phyloP scores from a whole-genome alignment of 2,888 invertebrate species.

The Mystacides longicornis region DNA sequence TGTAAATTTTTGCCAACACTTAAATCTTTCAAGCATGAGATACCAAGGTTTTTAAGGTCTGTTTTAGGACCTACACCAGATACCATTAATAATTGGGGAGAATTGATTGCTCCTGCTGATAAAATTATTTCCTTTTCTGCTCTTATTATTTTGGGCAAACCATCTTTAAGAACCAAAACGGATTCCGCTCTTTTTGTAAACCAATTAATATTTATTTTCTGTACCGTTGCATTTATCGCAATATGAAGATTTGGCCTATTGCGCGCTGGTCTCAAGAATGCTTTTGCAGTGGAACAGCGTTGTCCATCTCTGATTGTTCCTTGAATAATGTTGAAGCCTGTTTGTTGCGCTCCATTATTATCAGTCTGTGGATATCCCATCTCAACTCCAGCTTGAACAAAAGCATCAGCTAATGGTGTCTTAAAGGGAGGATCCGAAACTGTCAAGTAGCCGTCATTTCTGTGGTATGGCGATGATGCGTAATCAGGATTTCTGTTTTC shows the following conservation, averaged over 20 bases:
- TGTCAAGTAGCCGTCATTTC: slow-evolving; percentile 38
- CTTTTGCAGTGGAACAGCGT: slow-evolving; percentile 46
- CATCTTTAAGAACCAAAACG: slow-evolving; percentile 32
- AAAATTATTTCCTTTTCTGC: slow-evolving; percentile 43
- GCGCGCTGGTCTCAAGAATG: slow-evolving; percentile 40
- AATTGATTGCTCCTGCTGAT: slow-evolving; percentile 40
- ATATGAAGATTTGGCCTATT: slow-evolving; percentile 29
- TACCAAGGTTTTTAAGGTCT: slow-evolving; percentile 33
- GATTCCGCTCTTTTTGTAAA: slow-evolving; percentile 34
- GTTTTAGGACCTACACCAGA: slow-evolving; percentile 43
- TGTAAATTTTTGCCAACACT: slow-evolving; percentile 42
- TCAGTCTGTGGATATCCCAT: slow-evolving; percentile 36
- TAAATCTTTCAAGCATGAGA: slow-evolving; percentile 34
- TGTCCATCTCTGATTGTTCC: slow-evolving; percentile 42
- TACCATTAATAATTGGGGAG: slow-evolving; percentile 42
- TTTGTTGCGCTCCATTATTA: slow-evolving; percentile 38
- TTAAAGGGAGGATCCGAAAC: slow-evolving; percentile 34
- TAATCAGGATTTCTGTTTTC: slow-evolving; percentile 23
- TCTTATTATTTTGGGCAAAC: slow-evolving; percentile 27
- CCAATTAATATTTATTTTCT: slow-evolving; percentile 38
- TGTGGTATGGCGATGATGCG: slow-evolving; percentile 33
- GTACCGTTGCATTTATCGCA: slow-evolving; percentile 37
- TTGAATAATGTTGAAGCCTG: slow-evolving; percentile 43
- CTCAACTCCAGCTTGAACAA: slow-evolving; percentile 41
- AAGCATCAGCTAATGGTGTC: slow-evolving; percentile 35